Percentiles rank a stretch among this genome's conserved stretches.
Evolutionary conservation across 2,113 vertebrate genomes (phyloP).

Genomic region (Pterophyllum scalare): DNA sequence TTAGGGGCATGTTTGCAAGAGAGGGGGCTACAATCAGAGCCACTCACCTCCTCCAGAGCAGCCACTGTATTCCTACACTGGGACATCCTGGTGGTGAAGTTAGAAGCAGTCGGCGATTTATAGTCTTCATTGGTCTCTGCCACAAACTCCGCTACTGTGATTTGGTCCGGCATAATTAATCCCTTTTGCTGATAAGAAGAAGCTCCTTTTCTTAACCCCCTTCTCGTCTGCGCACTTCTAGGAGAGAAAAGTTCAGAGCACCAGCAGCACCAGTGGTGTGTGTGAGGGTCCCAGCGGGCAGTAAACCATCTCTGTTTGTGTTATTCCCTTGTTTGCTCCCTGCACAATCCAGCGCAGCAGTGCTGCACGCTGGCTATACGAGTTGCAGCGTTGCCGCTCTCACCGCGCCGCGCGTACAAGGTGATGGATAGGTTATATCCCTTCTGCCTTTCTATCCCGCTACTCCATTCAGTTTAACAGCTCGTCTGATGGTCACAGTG

Average conservation of each 20-base stretch:
- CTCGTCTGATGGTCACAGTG: not conserved
- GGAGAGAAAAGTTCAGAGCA: constrained; percentile 55
- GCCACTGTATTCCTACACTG: constrained; percentile 96
- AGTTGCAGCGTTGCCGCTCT: constrained; percentile 19
- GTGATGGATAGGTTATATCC: constrained; percentile 45
- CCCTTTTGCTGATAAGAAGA: constrained; percentile 36
- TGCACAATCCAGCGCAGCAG: constrained; percentile 16
- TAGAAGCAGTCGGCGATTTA: constrained; percentile 96
- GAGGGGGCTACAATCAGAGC: not conserved
- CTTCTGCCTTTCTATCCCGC: not conserved
- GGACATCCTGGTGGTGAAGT: constrained; percentile 97
- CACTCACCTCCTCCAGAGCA: constrained; percentile 94
- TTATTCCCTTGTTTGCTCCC: constrained; percentile 46
- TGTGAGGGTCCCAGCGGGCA: constrained; percentile 30
- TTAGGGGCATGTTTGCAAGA: not conserved
- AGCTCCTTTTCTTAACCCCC: constrained; percentile 31
- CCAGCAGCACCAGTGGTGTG: constrained; percentile 23
- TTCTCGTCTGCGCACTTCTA: not conserved
- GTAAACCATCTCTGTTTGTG: constrained; percentile 74
- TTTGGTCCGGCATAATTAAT: constrained; percentile 93
- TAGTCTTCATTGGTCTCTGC: constrained; percentile 98
- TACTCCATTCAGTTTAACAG: constrained; percentile 14
- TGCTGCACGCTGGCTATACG: constrained; percentile 32
- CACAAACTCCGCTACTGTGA: constrained; percentile 98
- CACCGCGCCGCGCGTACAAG: constrained; percentile 30